phyloP scores from a whole-genome alignment of 2,888 invertebrate genomes.

The Polymixis lichenea region DNA sequence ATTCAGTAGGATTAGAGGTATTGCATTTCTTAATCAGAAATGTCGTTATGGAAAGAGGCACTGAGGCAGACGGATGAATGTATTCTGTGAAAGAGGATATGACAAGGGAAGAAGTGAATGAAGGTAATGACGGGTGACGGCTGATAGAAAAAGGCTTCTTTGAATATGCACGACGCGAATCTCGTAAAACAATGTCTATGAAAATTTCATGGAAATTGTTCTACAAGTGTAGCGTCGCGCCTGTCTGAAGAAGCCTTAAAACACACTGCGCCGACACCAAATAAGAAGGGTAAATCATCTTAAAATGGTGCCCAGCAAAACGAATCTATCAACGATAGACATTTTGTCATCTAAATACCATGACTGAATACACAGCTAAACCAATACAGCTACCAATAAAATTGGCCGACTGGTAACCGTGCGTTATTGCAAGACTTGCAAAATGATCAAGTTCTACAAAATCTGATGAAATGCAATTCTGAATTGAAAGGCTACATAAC shows the following conservation, averaged over 20 bases:
- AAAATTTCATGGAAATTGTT: too few species aligned
- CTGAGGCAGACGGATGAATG: background rate
- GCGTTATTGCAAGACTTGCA: background rate
- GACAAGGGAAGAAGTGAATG: background rate
- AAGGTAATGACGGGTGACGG: background rate
- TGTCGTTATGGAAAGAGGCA: too few species aligned
- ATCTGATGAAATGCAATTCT: slow-evolving; percentile 23
- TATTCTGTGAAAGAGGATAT: background rate
- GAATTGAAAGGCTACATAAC: slow-evolving; percentile 14
- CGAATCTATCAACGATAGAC: background rate
- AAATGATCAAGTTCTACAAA: background rate
- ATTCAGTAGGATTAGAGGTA: slow-evolving; percentile 41
- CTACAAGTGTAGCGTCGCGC: too few species aligned
- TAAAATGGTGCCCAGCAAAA: background rate
- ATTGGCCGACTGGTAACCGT: background rate
- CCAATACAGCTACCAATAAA: background rate
- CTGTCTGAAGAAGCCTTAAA: too few species aligned
- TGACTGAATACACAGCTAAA: slow-evolving; percentile 2
- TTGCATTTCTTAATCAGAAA: slow-evolving; percentile 24
- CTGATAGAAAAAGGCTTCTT: too few species aligned
- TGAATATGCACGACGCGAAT: too few species aligned
- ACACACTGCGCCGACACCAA: too few species aligned
- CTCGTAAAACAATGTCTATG: too few species aligned
- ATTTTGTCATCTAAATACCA: background rate
- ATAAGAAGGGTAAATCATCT: too few species aligned